phyloP scores from a whole-genome alignment of 1,140 invertebrate genomes.

The Tetramorium parvispinum region DNA sequence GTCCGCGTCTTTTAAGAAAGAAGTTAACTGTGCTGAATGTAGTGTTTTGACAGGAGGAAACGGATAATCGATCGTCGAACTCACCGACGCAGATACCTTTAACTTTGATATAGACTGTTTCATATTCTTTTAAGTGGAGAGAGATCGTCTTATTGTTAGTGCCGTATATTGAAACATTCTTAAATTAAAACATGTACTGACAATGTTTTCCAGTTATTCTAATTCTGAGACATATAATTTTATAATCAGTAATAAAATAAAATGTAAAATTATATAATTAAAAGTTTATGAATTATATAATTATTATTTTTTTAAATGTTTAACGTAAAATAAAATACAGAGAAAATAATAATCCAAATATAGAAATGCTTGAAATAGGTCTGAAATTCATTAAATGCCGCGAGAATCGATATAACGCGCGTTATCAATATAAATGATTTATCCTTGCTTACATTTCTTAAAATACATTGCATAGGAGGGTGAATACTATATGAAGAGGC shows the following conservation, averaged over 20 bases:
- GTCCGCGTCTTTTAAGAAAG: slow-evolving; percentile 57
- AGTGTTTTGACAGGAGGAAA: slow-evolving; percentile 65
- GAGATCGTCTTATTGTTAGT: not conserved
- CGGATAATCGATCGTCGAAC: slow-evolving; percentile 65
- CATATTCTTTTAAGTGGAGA: slow-evolving; percentile 4
- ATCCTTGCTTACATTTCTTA: slow-evolving; percentile 59
- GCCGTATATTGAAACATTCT: slow-evolving; percentile 4
- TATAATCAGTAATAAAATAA: not conserved
- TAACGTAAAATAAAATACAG: not conserved
- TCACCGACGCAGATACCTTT: slow-evolving; percentile 50
- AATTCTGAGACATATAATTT: not conserved
- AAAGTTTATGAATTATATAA: too few relatives aligned
- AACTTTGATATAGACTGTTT: slow-evolving; percentile 51
- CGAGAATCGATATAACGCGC: slow-evolving; percentile 29
- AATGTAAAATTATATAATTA: not conserved
- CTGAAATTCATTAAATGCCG: not conserved
- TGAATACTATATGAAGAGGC: slow-evolving; percentile 50
- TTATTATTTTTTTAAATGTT: not conserved
- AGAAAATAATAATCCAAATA: not conserved
- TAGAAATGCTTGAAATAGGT: not conserved
- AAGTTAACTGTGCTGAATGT: slow-evolving; percentile 58
- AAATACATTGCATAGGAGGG: slow-evolving; percentile 51
- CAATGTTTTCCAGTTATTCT: not conserved
- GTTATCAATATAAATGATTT: slow-evolving; percentile 37
- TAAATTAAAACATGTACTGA: not conserved